phyloP scores from a whole-genome alignment of 2,113 vertebrate genomes.

The Notarius lentiginosus region DNA sequence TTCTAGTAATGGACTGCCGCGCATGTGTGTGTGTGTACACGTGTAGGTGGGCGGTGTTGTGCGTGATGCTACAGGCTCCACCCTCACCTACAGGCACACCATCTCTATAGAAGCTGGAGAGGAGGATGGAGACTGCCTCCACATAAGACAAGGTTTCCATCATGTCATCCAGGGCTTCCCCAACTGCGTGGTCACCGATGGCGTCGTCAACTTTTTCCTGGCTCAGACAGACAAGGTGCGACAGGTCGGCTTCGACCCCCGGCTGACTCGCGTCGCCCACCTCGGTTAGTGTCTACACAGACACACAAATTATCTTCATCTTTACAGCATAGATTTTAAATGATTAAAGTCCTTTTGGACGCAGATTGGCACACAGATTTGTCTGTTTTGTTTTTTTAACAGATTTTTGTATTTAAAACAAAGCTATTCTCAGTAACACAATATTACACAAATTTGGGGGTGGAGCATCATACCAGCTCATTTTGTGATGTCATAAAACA shows the following conservation, averaged over 20 bases:
- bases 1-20: neutral
- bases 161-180: constrained; percentile 84
- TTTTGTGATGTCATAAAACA: neutral
- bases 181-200: constrained; percentile 85
- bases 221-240: constrained; percentile 85
- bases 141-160: constrained; percentile 79
- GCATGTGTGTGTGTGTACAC: constrained; percentile 40
- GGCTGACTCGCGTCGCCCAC: constrained; percentile 80
- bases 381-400: no score
- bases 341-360: neutral
- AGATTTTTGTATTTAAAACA: neutral
- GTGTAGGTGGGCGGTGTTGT: constrained; percentile 88
- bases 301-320: neutral
- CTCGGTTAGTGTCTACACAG: constrained; percentile 73
- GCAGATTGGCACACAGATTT: no score
- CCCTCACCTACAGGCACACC: constrained; percentile 83
- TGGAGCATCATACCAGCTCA: neutral
- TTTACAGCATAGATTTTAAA: no score
- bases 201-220: constrained; percentile 92
- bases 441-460: neutral
- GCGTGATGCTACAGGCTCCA: constrained; percentile 83
- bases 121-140: constrained; percentile 83
- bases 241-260: constrained; percentile 89
- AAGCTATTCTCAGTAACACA: neutral
- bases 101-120: constrained; percentile 79